Evolutionary conservation across 1,140 invertebrate genomes (phyloP), one percentile per base, ranked within the genome.

Genomic region (Metaphire vulgaris): DNA sequence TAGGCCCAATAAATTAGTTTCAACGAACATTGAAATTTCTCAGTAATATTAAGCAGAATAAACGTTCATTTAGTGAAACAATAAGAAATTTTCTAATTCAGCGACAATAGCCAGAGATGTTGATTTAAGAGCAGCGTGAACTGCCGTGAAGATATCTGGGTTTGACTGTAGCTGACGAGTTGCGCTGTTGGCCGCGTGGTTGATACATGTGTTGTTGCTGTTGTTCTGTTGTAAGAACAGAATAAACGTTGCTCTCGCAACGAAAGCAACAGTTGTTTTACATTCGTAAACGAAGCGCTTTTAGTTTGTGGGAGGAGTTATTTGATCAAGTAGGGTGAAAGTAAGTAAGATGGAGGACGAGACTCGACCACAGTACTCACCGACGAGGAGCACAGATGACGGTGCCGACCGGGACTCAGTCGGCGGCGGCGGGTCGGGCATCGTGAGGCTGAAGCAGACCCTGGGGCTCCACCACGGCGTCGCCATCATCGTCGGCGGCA

Each of bases 401-500:
- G 41, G 41, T 56, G n/a, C n/a, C n/a, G 41, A 56, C 21, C 6
- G 41, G 41, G 21, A 56, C 6, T 56, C 41, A 12, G 41, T 56
- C 41, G 41, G 41, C 6, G 41, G 41, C 6, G 41, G 41, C 41
- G 21, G 21, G 6, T 56, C 41, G 6, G 21, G 21, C 41, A 56
- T 56, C 2, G 56, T 75, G n/a, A 66, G 30, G 31, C 33, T 78
- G 56, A 78, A 76, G 67, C 69, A 69, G 33, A 76, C 74, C 33
- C 79, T 87, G 16, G 83, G 84, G 12, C 79, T 87, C 1, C 76
- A 81, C 66, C 83, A 83, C 77, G 85, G 84, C 21, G 83, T 85
- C 0, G 83, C 81, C 0, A 83, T 87, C 26, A 86, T 87, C 67
- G 81, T 87, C 2, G 85, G 86, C 14, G 80, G 82, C n/a, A 86